phyloP scores from a whole-genome alignment of 2,113 vertebrate genomes.

The Hassar affinis region DNA sequence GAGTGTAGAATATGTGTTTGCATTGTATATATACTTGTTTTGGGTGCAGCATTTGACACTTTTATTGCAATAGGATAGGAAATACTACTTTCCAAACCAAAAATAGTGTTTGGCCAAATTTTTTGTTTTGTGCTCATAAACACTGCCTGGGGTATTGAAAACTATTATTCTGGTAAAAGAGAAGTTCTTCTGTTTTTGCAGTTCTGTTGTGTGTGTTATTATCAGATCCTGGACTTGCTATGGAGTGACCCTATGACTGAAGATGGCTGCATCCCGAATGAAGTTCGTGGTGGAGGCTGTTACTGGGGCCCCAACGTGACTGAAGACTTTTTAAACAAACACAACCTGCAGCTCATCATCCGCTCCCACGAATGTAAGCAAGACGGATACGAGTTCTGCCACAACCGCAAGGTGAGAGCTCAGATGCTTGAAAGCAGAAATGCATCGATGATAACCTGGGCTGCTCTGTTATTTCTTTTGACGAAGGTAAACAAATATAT shows the following conservation, averaged over 20 bases:
- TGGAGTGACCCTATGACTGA: conserved; percentile 90
- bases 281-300: conserved; percentile 84
- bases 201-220: neutral
- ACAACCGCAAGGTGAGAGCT: conserved; percentile 80
- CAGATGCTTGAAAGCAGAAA: neutral
- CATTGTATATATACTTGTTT: neutral
- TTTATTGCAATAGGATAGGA: neutral
- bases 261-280: conserved; percentile 84
- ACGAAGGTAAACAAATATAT: neutral
- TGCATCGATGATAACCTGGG: neutral
- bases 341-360: conserved; percentile 85
- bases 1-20: neutral
- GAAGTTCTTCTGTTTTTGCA: neutral
- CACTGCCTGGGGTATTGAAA: neutral
- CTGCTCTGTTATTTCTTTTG: neutral
- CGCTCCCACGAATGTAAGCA: conserved; percentile 93
- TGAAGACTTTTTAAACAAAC: conserved; percentile 74
- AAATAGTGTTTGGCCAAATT: neutral
- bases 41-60: neutral
- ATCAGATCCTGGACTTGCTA: conserved; percentile 85
- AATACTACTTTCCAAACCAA: neutral
- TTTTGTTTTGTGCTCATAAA: neutral
- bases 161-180: neutral
- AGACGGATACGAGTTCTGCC: conserved; percentile 93
- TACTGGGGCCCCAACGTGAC: conserved; percentile 93